These are phyloP conservation scores for Masticophis lateralis DNA, from an alignment of 2,797 vertebrate species.

Conservation along the genomic window DNA sequence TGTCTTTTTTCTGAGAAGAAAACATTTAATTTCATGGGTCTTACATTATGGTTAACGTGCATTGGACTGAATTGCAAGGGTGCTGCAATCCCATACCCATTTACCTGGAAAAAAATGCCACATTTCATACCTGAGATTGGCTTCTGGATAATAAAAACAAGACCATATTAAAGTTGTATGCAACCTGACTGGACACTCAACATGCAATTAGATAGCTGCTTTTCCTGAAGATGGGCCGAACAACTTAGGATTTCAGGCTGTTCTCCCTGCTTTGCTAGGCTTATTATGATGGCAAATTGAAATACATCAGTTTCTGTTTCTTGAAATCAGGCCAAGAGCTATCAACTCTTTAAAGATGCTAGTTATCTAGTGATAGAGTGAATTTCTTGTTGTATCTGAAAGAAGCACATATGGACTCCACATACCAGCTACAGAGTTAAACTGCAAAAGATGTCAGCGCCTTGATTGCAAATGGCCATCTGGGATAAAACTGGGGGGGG, in stretches of 20 bases:
- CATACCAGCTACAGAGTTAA: background rate
- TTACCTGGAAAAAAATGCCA: background rate
- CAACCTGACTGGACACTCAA: background rate
- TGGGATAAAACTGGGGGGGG: background rate
- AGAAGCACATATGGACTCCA: background rate
- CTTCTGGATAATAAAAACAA: background rate
- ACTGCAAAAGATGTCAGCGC: background rate
- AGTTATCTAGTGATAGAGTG: background rate
- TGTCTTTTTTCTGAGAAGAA: background rate
- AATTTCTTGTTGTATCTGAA: background rate
- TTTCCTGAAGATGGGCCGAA: background rate
- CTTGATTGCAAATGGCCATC: background rate
- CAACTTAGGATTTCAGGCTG: background rate
- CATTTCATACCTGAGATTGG: background rate
- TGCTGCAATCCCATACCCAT: background rate
- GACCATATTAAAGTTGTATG: background rate
- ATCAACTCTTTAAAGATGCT: background rate
- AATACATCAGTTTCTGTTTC: background rate
- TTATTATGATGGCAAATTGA: background rate
- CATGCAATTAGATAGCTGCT: background rate
- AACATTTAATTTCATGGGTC: background rate
- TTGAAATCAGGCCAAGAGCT: background rate
- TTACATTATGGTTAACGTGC: background rate
- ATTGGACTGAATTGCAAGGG: background rate
- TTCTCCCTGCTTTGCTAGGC: background rate